phyloP scores from a whole-genome alignment of 2,797 vertebrate genomes.

The Dicrostonyx torquatus region DNA sequence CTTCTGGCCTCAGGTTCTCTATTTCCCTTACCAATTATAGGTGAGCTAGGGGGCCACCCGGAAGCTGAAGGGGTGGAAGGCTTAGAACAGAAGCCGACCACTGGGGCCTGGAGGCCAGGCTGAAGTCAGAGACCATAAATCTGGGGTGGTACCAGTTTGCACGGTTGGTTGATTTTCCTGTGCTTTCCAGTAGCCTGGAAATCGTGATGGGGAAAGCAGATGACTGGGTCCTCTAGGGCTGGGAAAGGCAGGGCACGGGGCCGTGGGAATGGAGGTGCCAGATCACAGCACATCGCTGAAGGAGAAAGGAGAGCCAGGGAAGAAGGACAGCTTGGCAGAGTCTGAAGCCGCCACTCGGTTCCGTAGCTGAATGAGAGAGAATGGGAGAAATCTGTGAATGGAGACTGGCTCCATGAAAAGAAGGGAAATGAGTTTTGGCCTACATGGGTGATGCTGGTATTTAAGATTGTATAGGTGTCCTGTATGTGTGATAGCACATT shows the following conservation, averaged over 20 bases:
- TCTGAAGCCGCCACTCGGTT: not conserved
- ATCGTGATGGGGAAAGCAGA: slow-evolving; percentile 72
- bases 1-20: not conserved
- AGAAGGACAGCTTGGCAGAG: slow-evolving; percentile 50
- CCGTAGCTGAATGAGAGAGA: not conserved
- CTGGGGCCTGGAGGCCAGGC: slow-evolving; percentile 49
- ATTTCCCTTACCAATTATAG: slow-evolving; percentile 35
- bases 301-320: slow-evolving; percentile 57
- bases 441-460: not conserved
- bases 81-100: slow-evolving; percentile 63
- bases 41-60: not conserved
- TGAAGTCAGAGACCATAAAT: slow-evolving; percentile 73
- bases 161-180: slow-evolving; percentile 70
- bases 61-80: slow-evolving; percentile 45
- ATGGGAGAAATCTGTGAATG: not conserved
- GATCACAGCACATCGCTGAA: not conserved
- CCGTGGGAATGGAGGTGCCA: slow-evolving; percentile 55
- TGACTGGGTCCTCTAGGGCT: slow-evolving; percentile 54
- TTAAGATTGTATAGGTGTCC: not conserved
- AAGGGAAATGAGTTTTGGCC: not conserved
- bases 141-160: slow-evolving; percentile 68
- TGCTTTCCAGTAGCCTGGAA: slow-evolving; percentile 65
- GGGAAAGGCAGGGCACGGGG: slow-evolving; percentile 50
- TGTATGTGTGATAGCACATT: not conserved
- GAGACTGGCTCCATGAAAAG: not conserved